Conservation (phyloP, 2,888 invertebrate species). For the Cephalotes varians region DNA sequence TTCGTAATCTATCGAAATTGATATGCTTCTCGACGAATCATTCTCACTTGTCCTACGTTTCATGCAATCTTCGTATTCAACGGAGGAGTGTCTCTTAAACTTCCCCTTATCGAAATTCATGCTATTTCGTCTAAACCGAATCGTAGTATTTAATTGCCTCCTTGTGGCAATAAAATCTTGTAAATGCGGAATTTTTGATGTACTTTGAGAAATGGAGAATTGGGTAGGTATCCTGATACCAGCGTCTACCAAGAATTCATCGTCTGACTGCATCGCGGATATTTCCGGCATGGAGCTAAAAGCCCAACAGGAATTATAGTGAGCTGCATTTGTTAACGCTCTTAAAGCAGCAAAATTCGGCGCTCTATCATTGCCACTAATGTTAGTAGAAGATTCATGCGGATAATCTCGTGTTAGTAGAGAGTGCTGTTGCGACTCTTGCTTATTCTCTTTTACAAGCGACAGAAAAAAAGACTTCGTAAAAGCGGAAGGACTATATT, state of each 20-base stretch:
- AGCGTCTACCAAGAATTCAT: slow-evolving; percentile 84
- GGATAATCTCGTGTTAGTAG: slow-evolving; percentile 74
- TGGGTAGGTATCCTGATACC: slow-evolving; percentile 83
- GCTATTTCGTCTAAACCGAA: slow-evolving; percentile 68
- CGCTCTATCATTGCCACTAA: slow-evolving; percentile 66
- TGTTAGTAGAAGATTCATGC: slow-evolving; percentile 73
- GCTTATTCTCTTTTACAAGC: slow-evolving; percentile 75
- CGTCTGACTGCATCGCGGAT: slow-evolving; percentile 82
- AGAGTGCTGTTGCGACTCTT: slow-evolving; percentile 75
- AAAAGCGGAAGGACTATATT: slow-evolving; percentile 70
- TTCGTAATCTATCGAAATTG: slow-evolving; percentile 79
- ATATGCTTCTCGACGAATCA: slow-evolving; percentile 64
- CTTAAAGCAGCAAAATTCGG: slow-evolving; percentile 75
- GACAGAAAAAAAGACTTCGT: slow-evolving; percentile 76
- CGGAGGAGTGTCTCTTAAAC: slow-evolving; percentile 72
- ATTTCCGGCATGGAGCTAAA: slow-evolving; percentile 84
- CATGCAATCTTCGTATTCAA: slow-evolving; percentile 79
- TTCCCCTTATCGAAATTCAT: slow-evolving; percentile 74
- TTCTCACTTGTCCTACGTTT: slow-evolving; percentile 72
- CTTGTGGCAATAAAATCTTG: slow-evolving; percentile 80
- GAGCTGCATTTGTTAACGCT: slow-evolving; percentile 75
- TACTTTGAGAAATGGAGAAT: slow-evolving; percentile 79
- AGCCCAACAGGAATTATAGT: slow-evolving; percentile 84
- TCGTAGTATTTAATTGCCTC: slow-evolving; percentile 70
- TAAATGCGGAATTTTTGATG: slow-evolving; percentile 82